phyloP scores from a whole-genome alignment of 2,888 invertebrate genomes.

The Thymelicus acteon region DNA sequence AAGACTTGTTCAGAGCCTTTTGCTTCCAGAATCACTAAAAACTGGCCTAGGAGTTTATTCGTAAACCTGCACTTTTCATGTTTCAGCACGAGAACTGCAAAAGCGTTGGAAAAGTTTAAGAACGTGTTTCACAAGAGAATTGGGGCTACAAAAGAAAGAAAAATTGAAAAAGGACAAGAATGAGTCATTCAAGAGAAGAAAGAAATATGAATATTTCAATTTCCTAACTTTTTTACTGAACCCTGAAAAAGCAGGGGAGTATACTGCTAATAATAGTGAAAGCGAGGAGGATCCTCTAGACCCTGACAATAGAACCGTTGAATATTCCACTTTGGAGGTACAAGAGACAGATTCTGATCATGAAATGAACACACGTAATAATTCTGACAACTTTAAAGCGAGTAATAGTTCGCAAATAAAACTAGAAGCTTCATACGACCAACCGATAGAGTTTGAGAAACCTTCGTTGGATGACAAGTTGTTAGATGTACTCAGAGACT shows the following conservation, averaged over 20 bases:
- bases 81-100: conserved; percentile 59
- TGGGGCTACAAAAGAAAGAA: conserved; percentile 56
- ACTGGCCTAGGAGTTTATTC: neutral
- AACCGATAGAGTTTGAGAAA: conserved; percentile 5
- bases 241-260: neutral
- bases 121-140: conserved; percentile 64
- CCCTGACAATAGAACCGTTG: neutral
- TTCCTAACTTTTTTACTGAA: conserved; percentile 54
- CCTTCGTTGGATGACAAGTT: conserved; percentile 52
- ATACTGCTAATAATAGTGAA: conserved; percentile 25
- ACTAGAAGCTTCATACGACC: neutral
- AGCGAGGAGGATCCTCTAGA: conserved; percentile 37
- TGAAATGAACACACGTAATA: neutral
- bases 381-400: neutral
- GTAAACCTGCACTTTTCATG: conserved; percentile 9
- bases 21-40: too few species aligned
- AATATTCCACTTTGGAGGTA: neutral
- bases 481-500: conserved; percentile 53
- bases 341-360: neutral
- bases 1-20: too few species aligned
- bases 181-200: conserved; percentile 52
- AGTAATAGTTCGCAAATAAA: neutral
- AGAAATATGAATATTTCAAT: conserved; percentile 60
- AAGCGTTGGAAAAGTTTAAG: conserved; percentile 66
- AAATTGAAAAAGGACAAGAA: conserved; percentile 45